phyloP scores from a whole-genome alignment of 2,888 invertebrate genomes.

The Hedychridium roseum region DNA sequence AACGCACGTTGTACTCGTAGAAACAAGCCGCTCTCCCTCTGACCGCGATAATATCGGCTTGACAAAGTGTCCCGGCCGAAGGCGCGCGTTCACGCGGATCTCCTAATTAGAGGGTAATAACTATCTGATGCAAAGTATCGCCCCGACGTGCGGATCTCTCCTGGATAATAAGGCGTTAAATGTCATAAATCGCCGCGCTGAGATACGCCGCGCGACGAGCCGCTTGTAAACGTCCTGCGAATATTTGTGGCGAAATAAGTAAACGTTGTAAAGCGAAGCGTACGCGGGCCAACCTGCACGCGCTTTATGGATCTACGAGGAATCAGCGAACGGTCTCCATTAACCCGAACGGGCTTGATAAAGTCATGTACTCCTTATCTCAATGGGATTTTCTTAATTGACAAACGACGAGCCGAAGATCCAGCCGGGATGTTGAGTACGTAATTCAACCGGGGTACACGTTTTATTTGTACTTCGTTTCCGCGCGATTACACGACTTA shows the following conservation, averaged over 20 bases:
- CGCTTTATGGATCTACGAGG: too few species aligned
- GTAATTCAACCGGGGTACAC: too few species aligned
- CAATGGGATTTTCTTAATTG: too few species aligned
- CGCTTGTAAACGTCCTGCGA: not conserved
- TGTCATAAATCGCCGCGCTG: constrained; percentile 3
- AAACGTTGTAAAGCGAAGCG: constrained; percentile 15
- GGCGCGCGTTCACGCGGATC: constrained; percentile 22
- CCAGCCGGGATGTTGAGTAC: too few species aligned
- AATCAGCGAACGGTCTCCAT: not conserved
- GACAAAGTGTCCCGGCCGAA: constrained; percentile 38
- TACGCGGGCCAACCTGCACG: too few species aligned
- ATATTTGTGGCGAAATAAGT: constrained; percentile 3
- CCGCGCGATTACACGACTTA: too few species aligned
- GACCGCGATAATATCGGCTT: constrained; percentile 40
- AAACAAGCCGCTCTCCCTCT: constrained; percentile 33
- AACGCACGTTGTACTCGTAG: too few species aligned
- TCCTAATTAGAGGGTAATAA: constrained; percentile 36
- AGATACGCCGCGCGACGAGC: not conserved
- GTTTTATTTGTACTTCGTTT: too few species aligned
- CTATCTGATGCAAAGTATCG: constrained; percentile 12
- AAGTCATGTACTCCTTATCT: too few species aligned
- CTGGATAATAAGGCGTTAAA: constrained; percentile 11
- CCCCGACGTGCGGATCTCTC: constrained; percentile 8
- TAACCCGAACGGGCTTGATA: too few species aligned
- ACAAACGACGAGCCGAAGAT: too few species aligned